Percentiles rank a stretch among this genome's conserved stretches.
These are phyloP conservation scores for Xiphophorus couchianus DNA, from an alignment of 2,113 vertebrate species.

Conservation along the genomic window DNA sequence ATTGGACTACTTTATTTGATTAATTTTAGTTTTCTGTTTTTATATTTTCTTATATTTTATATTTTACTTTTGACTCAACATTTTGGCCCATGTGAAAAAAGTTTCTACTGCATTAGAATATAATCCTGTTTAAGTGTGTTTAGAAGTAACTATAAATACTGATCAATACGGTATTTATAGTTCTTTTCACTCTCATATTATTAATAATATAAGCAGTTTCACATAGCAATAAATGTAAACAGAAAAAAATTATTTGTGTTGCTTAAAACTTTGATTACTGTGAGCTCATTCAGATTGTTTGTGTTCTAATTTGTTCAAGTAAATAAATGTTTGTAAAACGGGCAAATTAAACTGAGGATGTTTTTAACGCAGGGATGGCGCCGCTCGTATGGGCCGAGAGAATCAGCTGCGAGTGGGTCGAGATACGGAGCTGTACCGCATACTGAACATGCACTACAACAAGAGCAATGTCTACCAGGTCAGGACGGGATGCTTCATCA, in stretches of 20 bases:
- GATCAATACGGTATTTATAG: too few species aligned
- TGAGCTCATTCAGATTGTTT: too few species aligned
- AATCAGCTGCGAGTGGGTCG: slow-evolving; percentile 73
- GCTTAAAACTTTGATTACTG: not conserved
- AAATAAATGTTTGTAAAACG: not conserved
- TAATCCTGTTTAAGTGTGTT: too few species aligned
- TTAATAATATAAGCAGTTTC: not conserved
- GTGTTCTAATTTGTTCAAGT: too few species aligned
- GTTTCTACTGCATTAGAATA: too few species aligned
- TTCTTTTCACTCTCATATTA: not conserved
- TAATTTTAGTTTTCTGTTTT: too few species aligned
- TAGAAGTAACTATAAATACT: not conserved
- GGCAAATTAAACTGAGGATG: not conserved
- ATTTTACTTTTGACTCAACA: too few species aligned
- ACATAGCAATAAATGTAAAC: not conserved
- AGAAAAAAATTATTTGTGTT: not conserved
- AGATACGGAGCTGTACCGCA: slow-evolving; percentile 83
- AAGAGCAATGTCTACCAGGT: slow-evolving; percentile 86
- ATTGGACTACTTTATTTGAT: too few species aligned
- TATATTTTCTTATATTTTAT: too few species aligned
- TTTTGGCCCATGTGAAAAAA: too few species aligned
- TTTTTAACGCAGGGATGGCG: slow-evolving; percentile 64
- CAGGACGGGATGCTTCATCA: slow-evolving; percentile 7
- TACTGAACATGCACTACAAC: slow-evolving; percentile 86
- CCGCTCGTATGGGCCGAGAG: slow-evolving; percentile 68